Percentiles rank a stretch among this genome's conserved stretches.
These are phyloP conservation scores for Drosophila nikananu DNA, from an alignment of 1,140 invertebrate genomes.

Conservation along the genomic window DNA sequence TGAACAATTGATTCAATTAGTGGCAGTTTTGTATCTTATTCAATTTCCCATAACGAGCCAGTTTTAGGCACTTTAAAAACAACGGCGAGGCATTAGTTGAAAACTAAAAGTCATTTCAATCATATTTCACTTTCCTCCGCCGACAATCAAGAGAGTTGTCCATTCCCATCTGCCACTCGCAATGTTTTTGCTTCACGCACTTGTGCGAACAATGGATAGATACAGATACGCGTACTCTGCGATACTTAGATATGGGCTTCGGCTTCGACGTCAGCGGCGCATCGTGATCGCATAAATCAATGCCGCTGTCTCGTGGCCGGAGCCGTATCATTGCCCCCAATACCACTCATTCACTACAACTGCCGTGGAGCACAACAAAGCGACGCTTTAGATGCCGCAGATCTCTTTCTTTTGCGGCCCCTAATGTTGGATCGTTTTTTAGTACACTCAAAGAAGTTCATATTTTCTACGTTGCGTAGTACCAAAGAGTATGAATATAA, in stretches of 20 bases:
- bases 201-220: constrained; percentile 59
- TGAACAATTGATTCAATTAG: constrained; percentile 27
- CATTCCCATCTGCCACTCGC: constrained; percentile 5
- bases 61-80: constrained; percentile 22
- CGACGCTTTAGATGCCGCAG: constrained; percentile 60
- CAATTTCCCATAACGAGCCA: constrained; percentile 16
- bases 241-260: constrained; percentile 47
- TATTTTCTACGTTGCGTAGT: not conserved
- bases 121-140: constrained; percentile 48
- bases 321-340: constrained; percentile 74
- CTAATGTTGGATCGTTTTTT: constrained; percentile 29
- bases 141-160: constrained; percentile 6
- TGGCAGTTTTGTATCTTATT: not conserved
- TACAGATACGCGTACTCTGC: constrained; percentile 44
- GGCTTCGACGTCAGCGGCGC: constrained; percentile 32
- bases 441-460: not conserved
- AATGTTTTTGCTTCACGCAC: constrained; percentile 62
- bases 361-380: constrained; percentile 58
- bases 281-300: constrained; percentile 76
- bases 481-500: too few species aligned
- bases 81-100: constrained; percentile 16
- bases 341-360: constrained; percentile 56
- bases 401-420: constrained; percentile 43
- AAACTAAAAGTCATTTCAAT: constrained; percentile 40
- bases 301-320: constrained; percentile 51